These are phyloP conservation scores for Trachelus iudaicus DNA, from an alignment of 2,888 invertebrate genomes.

Conservation along the genomic window DNA sequence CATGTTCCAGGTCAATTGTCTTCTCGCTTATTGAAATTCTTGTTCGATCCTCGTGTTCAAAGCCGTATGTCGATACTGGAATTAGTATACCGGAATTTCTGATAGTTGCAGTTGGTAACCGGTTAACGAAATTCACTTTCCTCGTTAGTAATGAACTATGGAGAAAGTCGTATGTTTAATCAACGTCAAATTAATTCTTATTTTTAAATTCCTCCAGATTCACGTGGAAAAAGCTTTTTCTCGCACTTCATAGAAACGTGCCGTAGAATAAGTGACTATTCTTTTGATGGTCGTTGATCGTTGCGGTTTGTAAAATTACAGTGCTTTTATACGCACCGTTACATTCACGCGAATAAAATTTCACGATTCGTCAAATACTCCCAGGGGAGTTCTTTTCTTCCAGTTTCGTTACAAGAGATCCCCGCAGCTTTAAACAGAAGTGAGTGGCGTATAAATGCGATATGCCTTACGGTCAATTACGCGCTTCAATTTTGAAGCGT, in stretches of 20 bases:
- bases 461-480: background rate
- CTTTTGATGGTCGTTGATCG: background rate
- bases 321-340: background rate
- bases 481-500: background rate
- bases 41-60: background rate
- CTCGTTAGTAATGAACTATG: background rate
- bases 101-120: background rate
- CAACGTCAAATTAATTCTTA: background rate
- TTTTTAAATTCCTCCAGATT: background rate
- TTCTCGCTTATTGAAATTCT: background rate
- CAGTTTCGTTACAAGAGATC: background rate
- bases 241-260: background rate
- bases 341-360: background rate
- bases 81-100: background rate
- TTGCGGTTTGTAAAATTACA: background rate
- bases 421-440: background rate
- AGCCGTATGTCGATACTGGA: background rate
- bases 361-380: background rate
- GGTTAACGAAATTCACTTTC: constrained; percentile 14
- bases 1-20: background rate
- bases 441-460: background rate
- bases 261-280: background rate
- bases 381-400: background rate
- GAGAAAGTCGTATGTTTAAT: background rate
- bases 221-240: background rate